Percentiles rank a stretch among this genome's conserved stretches.
Evolutionary conservation across 2,888 invertebrate genomes (phyloP).

Genomic region (Tipula confusa): DNA sequence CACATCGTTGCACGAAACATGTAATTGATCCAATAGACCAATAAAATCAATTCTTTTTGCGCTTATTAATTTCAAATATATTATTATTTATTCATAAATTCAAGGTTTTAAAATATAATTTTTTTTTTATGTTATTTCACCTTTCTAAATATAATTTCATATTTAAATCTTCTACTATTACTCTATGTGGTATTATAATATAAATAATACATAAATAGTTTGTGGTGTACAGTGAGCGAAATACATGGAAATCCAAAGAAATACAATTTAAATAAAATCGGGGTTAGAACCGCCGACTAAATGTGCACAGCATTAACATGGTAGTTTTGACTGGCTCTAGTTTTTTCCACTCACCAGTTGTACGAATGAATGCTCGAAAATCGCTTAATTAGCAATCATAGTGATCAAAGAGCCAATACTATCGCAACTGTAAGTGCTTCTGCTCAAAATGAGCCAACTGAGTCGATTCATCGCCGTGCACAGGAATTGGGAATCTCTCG

Average conservation of each 20-base stretch:
- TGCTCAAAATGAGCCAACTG: no score
- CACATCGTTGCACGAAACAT: not conserved
- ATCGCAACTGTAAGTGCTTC: no score
- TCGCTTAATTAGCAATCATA: no score
- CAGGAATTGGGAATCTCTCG: no score
- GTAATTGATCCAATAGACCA: not conserved
- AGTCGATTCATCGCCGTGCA: no score
- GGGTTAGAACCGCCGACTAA: no score
- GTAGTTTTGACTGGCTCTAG: no score
- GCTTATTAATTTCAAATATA: not conserved
- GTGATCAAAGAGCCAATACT: no score
- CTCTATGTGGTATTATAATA: not conserved
- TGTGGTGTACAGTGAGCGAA: not conserved
- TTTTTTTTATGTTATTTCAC: not conserved
- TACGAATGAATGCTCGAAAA: no score
- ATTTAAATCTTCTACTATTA: not conserved
- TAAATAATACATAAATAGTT: not conserved
- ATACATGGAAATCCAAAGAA: not conserved
- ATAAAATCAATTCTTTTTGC: not conserved
- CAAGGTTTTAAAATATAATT: slow-evolving; percentile 15
- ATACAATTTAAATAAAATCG: not conserved
- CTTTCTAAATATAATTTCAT: slow-evolving; percentile 16
- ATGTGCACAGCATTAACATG: no score
- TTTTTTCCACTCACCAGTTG: no score
- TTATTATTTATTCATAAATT: slow-evolving; percentile 16